Conservation (phyloP, 2,113 vertebrate genomes). For the Reinhardtius hippoglossoides region DNA sequence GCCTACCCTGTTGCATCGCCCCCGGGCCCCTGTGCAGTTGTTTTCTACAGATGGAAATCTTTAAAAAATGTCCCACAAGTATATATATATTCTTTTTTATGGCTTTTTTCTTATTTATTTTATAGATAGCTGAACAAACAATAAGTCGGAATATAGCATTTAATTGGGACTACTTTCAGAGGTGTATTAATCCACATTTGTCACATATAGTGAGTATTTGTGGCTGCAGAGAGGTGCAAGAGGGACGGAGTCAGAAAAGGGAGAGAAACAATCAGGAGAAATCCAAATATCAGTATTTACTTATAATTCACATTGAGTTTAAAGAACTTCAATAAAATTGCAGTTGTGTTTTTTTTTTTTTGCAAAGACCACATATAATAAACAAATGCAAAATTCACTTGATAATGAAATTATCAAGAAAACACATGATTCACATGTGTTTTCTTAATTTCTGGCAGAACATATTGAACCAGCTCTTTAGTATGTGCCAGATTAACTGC, state of each 20-base stretch:
- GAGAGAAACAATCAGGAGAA: not conserved
- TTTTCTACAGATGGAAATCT: not conserved
- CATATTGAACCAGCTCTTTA: constrained; percentile 17
- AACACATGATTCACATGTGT: constrained; percentile 39
- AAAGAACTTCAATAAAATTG: not conserved
- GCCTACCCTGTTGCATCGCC: too few species aligned
- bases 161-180: not conserved
- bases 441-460: constrained; percentile 34
- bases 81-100: not conserved
- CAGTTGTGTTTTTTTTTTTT: not conserved
- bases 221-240: not conserved
- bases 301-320: not conserved
- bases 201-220: not conserved
- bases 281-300: not conserved
- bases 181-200: not conserved
- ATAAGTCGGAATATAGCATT: not conserved
- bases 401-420: constrained; percentile 23
- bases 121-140: not conserved
- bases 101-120: too few species aligned
- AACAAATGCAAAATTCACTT: constrained; percentile 10
- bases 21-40: not conserved
- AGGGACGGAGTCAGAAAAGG: not conserved
- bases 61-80: not conserved
- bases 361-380: not conserved
- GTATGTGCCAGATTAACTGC: constrained; percentile 48